Evolutionary conservation across 1,140 invertebrate genomes (phyloP).

Genomic region (Camponotus vicinus): DNA sequence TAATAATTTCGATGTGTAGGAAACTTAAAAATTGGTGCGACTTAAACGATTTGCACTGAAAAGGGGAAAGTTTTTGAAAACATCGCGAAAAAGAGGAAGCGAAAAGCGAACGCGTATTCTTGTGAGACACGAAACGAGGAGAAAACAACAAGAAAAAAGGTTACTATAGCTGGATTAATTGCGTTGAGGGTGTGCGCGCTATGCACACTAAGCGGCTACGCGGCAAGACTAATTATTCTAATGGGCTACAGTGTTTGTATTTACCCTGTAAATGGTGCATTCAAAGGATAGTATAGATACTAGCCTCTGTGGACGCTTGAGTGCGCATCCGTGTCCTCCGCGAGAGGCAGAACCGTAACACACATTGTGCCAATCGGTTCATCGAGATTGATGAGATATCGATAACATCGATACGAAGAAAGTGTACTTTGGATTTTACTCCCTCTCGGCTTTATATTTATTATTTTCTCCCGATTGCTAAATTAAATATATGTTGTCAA

Average conservation of each 20-base stretch:
- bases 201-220: constrained; percentile 28
- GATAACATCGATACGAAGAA: constrained; percentile 45
- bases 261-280: constrained; percentile 72
- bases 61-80: background rate
- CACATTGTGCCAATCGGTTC: constrained; percentile 43
- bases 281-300: constrained; percentile 75
- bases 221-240: constrained; percentile 79
- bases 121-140: background rate
- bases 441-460: background rate
- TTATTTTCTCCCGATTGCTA: constrained; percentile 1
- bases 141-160: background rate
- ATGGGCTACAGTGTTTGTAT: constrained; percentile 76
- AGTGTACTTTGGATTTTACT: constrained; percentile 1
- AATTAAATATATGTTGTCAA: constrained; percentile 3
- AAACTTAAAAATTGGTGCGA: background rate
- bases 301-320: constrained; percentile 58
- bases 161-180: constrained; percentile 66
- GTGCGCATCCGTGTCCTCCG: constrained; percentile 46
- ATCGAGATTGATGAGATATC: constrained; percentile 56
- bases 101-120: background rate
- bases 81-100: background rate
- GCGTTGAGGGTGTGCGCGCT: constrained; percentile 28
- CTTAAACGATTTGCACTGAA: background rate
- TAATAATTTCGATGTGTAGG: too few species aligned
- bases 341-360: constrained; percentile 45